A percentile compares a stretch with the other conserved stretches of the same genome.
Evolutionary conservation across 2,797 vertebrate genomes (phyloP).

Genomic region (Pampus argenteus): DNA sequence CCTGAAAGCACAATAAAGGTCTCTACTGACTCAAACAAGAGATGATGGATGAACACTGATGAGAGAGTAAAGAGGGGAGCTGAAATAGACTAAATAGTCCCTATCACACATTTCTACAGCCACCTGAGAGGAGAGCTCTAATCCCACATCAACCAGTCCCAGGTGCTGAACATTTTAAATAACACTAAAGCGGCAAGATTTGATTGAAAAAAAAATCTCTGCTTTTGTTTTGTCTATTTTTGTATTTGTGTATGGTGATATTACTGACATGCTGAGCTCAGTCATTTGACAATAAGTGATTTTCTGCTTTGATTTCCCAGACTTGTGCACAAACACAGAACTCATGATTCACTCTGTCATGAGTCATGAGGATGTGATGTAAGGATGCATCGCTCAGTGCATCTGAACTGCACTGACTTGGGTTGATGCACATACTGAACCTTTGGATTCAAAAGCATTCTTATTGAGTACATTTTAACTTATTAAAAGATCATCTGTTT

Average conservation of each 20-base stretch:
- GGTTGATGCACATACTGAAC: neutral
- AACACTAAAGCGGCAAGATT: conserved; percentile 25
- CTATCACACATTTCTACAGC: conserved; percentile 6
- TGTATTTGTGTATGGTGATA: conserved; percentile 61
- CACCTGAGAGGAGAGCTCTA: conserved; percentile 35
- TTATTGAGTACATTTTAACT: neutral
- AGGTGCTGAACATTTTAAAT: conserved; percentile 79
- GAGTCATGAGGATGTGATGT: conserved; percentile 46
- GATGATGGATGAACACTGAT: too few relatives aligned
- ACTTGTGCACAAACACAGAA: conserved; percentile 61
- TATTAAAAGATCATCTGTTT: too few relatives aligned
- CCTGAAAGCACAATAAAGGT: conserved; percentile 83
- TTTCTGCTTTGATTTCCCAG: neutral
- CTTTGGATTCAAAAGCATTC: neutral
- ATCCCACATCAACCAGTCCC: conserved; percentile 46
- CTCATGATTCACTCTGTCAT: conserved; percentile 82
- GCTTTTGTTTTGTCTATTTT: conserved; percentile 54
- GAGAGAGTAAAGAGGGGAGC: conserved; percentile 1
- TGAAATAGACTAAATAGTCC: too few relatives aligned
- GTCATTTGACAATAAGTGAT: neutral
- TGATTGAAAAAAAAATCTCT: too few relatives aligned
- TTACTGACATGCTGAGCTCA: conserved; percentile 34
- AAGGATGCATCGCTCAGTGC: neutral
- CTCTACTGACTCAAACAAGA: conserved; percentile 69
- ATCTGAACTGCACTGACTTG: conserved; percentile 3